Evolutionary conservation across 2,113 vertebrate genomes (phyloP), one percentile per base, ranked within the genome.

Genomic region (Gulo gulo): DNA sequence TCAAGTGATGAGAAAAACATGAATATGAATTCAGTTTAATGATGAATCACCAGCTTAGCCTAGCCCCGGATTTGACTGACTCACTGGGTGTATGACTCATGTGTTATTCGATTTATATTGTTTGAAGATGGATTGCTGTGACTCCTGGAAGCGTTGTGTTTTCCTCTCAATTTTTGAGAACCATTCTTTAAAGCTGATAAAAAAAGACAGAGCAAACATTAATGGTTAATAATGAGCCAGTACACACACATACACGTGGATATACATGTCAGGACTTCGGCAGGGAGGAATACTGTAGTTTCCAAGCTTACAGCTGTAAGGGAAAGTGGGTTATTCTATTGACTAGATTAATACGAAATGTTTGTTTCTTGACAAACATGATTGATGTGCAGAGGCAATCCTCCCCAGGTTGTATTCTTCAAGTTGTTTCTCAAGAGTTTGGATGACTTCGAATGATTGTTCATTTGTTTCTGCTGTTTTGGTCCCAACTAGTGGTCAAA

Each of bases 11-110:
- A 50, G 14, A 45, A 95, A 94, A 96, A 88, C 26, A 59, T 85
- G 92, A 87, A 76, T 94, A 78, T 95, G 57, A 90, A 94, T 97
- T 96, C 74, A 78, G 16, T 78, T 96, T 82, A 88, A 82, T 85
- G 89, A 95, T 97, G 97, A 98, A 73, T 97, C 96, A 96, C 59
- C 29, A 88, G 36, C 80, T 95, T 59, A 79, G 52, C 87, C 29
- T 2, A 45, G 94, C 52, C 52, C 29, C 69, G 69, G 76, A 76
- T 50, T 39, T 76, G 86, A 78, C 78, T 96, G 95, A 97, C 85
- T 98, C 90, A 94, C 7, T 23, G 0, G 1, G 67, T 47, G 3
- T 47, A 47, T 97, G 97, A 96, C 89, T 97, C 90, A 65, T n/a
- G n/a, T 61, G 45, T 55, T 91, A 45, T 34, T 91, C 52, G 47